Percentiles rank a stretch among this genome's conserved stretches.
Evolutionary conservation across 2,888 invertebrate species (phyloP).

Genomic region (Oxystoma pomonae): DNA sequence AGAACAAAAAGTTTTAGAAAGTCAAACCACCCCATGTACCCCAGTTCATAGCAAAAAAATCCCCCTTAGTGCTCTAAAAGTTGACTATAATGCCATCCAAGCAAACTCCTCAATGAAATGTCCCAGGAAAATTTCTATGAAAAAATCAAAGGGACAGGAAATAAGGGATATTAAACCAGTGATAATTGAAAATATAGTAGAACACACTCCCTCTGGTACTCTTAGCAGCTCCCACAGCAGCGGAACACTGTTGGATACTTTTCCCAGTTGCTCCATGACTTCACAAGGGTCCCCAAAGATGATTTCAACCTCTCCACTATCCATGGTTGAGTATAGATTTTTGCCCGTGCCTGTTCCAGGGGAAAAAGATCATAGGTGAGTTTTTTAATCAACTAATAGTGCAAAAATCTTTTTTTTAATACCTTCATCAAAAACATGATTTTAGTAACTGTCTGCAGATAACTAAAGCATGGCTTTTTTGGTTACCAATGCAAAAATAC

Average conservation of each 20-base stretch:
- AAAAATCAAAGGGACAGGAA: slow-evolving; percentile 22
- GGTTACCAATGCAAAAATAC: no score
- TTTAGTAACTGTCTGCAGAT: no score
- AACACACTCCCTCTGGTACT: slow-evolving; percentile 41
- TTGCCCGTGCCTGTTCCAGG: slow-evolving; percentile 39
- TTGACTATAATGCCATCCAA: slow-evolving; percentile 38
- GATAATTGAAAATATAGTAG: slow-evolving; percentile 44
- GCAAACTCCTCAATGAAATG: slow-evolving; percentile 10
- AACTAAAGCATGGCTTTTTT: no score
- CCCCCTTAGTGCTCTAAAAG: slow-evolving; percentile 39
- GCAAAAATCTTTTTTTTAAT: no score
- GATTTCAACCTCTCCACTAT: slow-evolving; percentile 36
- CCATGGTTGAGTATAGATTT: slow-evolving; percentile 43
- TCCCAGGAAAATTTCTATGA: slow-evolving; percentile 22
- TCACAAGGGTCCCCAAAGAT: slow-evolving; percentile 27
- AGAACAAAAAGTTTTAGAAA: slow-evolving; percentile 32
- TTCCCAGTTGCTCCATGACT: slow-evolving; percentile 31
- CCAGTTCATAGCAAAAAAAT: slow-evolving; percentile 36
- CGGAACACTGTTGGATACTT: slow-evolving; percentile 31
- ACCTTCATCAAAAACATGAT: no score
- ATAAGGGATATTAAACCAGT: slow-evolving; percentile 35
- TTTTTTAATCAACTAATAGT: no score
- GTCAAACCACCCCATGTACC: slow-evolving; percentile 43
- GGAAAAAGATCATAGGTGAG: slow-evolving; percentile 49
- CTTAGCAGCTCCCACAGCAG: slow-evolving; percentile 36